These are phyloP conservation scores for Piezodorus guildinii DNA, from an alignment of 1,140 invertebrate genomes.

Conservation along the genomic window DNA sequence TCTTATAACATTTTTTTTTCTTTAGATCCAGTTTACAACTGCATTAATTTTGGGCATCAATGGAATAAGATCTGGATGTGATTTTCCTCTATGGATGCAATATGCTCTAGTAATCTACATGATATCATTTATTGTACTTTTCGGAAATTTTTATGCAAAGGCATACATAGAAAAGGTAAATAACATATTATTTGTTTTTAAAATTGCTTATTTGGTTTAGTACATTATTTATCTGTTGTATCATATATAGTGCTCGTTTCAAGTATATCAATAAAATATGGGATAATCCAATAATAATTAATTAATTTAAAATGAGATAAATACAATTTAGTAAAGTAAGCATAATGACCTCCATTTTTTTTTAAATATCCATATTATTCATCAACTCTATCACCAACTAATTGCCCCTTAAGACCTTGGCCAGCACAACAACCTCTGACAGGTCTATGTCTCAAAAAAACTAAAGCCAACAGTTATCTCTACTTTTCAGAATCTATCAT, in stretches of 20 bases:
- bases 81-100: slow-evolving; percentile 89
- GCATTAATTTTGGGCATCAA: slow-evolving; percentile 72
- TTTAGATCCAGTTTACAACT: slow-evolving; percentile 71
- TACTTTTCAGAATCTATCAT: too few relatives aligned
- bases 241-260: neutral
- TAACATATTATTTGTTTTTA: neutral
- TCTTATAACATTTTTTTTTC: neutral
- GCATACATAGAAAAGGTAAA: slow-evolving; percentile 62
- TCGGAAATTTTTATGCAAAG: slow-evolving; percentile 82
- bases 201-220: neutral
- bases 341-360: too few relatives aligned
- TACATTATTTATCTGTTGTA: neutral
- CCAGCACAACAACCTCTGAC: too few relatives aligned
- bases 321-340: too few relatives aligned
- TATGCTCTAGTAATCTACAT: slow-evolving; percentile 83
- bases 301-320: too few relatives aligned
- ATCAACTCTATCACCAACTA: too few relatives aligned
- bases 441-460: too few relatives aligned
- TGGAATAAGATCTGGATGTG: slow-evolving; percentile 69
- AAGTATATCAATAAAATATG: neutral
- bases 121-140: slow-evolving; percentile 79
- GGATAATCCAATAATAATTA: neutral
- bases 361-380: too few relatives aligned
- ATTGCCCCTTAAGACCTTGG: too few relatives aligned
- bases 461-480: too few relatives aligned